phyloP scores from a whole-genome alignment of 2,888 invertebrate genomes.

The Chelonus formosanus region DNA sequence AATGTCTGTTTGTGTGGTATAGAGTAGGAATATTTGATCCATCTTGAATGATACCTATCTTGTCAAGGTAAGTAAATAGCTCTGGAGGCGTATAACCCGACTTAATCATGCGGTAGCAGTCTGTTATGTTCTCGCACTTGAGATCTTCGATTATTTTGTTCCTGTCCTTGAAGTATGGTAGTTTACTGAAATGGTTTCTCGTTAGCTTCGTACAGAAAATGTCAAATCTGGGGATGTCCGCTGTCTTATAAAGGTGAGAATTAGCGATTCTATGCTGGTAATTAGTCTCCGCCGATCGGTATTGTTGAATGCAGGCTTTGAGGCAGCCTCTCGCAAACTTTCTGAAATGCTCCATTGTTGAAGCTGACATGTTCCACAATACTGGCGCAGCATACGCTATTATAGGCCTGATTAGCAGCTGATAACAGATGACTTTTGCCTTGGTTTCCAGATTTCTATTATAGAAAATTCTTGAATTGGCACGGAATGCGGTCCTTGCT shows the following conservation, averaged over 20 bases:
- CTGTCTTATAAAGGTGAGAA: not conserved
- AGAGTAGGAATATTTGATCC: conserved; percentile 8
- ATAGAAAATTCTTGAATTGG: not conserved
- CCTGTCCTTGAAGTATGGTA: not conserved
- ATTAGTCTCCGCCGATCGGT: not conserved
- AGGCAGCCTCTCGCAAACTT: conserved; percentile 14
- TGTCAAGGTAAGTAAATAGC: conserved; percentile 5
- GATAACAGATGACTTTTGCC: conserved; percentile 1
- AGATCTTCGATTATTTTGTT: not conserved
- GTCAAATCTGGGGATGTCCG: conserved; percentile 9
- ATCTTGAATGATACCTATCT: conserved; percentile 6
- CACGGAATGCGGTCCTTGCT: not conserved
- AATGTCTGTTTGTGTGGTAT: conserved; percentile 9
- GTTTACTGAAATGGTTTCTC: conserved; percentile 5
- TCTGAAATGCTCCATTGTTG: conserved; percentile 25
- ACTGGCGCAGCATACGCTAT: conserved; percentile 23
- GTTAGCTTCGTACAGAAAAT: conserved; percentile 1
- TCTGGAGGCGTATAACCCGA: conserved; percentile 7
- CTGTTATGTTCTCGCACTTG: not conserved
- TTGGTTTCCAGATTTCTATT: not conserved
- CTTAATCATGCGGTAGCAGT: not conserved
- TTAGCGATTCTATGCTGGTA: conserved; percentile 6
- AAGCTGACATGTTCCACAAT: conserved; percentile 20
- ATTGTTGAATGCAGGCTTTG: not conserved
- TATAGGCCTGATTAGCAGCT: conserved; percentile 8